Conservation (phyloP, 2,888 invertebrate species). For the Drosophila rubida region DNA sequence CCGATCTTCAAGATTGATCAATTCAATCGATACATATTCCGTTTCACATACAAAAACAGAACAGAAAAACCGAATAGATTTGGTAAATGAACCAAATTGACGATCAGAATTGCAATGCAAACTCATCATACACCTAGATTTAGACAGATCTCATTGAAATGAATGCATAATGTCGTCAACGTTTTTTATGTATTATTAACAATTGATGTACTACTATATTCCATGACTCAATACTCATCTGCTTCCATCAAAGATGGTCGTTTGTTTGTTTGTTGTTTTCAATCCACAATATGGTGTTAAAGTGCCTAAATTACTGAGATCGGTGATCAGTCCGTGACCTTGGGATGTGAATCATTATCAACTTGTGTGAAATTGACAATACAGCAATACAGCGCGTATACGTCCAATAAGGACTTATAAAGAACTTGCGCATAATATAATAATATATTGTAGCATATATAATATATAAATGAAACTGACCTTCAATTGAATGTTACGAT, state of each 20-base stretch:
- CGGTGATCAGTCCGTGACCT: neutral
- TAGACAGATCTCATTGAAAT: too few species aligned
- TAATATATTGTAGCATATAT: neutral
- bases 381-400: neutral
- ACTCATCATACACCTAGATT: neutral
- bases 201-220: too few species aligned
- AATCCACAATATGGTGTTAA: neutral
- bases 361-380: constrained; percentile 1
- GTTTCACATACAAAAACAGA: neutral
- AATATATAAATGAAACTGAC: neutral
- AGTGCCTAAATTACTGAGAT: neutral
- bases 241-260: neutral
- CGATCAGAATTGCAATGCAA: neutral
- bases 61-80: neutral
- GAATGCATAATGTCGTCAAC: neutral
- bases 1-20: neutral
- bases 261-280: too few species aligned
- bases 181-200: too few species aligned
- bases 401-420: neutral
- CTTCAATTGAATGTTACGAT: neutral
- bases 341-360: neutral
- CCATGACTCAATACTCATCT: neutral
- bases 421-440: neutral
- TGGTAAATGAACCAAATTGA: neutral
- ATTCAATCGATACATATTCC: neutral